Base-by-base conservation (phyloP, 2,113 vertebrate genomes). In the Psophia crepitans region DNA sequence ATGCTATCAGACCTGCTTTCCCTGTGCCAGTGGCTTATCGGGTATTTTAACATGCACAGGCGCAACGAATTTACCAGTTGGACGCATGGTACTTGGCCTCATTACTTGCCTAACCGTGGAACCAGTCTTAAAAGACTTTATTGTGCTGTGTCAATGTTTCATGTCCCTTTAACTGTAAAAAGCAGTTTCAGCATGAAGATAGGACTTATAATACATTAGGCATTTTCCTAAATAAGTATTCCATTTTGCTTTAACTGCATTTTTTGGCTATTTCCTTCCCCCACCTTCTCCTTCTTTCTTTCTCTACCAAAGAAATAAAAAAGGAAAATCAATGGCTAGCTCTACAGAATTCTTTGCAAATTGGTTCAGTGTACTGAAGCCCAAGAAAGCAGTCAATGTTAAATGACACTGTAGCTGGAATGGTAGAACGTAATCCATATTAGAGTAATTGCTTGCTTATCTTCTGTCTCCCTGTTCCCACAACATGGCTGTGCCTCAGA, bases 1-100 rank as follows among this genome's bases (percentile, higher is more conserved):
- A 96, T 95, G 91, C 87, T 93, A 84, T 96, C 82, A 48, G 86
- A 83, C 43, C 82, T 84, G 37, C 71, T 60, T 20, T 2, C 22
- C 69, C 49, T 86, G 70, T 96, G 93, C 93, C 95, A 94, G 78
- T 73, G 73, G 65, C 76, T 82, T 82, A 90, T 76, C 5, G 0
- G 60, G 84, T 73, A 90, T 84, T 96, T 92, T 84, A n/a, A 80
- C 69, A 87, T 60, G 66, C 78, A 94, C 66, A 68, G 91, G 73
- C 71, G 80, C 78, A 87, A 89, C 84, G 28, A 90, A 81, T 70
- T 91, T 79, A 48, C 84, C 93, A 64, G 51, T 17, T 79, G 65
- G 84, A 77, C 2, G 2, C 66, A 44, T 56, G 80, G 61, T n/a
- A 58, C 69, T 84, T 92, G 89, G 80, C 77, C 65, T 91, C 53